phyloP scores from a whole-genome alignment of 2,113 vertebrate genomes.

The Trogon surrucura region DNA sequence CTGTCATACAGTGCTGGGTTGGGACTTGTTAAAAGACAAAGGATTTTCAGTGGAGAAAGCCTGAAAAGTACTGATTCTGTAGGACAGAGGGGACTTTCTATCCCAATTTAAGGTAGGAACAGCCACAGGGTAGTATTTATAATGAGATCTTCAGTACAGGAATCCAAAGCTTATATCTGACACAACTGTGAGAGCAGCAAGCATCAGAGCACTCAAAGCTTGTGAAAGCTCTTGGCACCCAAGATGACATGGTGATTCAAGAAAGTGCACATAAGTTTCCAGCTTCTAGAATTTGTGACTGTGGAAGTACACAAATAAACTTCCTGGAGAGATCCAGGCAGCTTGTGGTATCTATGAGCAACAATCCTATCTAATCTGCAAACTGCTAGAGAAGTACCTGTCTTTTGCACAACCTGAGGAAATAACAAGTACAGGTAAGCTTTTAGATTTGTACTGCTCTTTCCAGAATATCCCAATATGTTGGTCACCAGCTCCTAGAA shows the following conservation, averaged over 20 bases:
- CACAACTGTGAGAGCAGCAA: background rate
- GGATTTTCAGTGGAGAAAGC: background rate
- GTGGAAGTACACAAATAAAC: background rate
- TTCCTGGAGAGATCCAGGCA: background rate
- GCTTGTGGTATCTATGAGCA: background rate
- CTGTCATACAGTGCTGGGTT: background rate
- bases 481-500: background rate
- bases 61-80: background rate
- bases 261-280: background rate
- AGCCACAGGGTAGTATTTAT: background rate
- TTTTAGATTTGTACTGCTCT: background rate
- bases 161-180: background rate
- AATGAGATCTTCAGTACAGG: fast-evolving
- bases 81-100: background rate
- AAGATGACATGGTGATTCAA: fast-evolving
- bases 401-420: background rate
- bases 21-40: background rate
- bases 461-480: background rate
- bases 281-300: background rate
- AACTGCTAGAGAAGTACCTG: background rate
- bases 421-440: background rate
- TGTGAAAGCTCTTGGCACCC: background rate
- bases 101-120: background rate
- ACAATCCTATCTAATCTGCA: background rate
- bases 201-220: background rate